Evolutionary conservation across 2,113 vertebrate species (phyloP).

Genomic region (Pheucticus melanocephalus): DNA sequence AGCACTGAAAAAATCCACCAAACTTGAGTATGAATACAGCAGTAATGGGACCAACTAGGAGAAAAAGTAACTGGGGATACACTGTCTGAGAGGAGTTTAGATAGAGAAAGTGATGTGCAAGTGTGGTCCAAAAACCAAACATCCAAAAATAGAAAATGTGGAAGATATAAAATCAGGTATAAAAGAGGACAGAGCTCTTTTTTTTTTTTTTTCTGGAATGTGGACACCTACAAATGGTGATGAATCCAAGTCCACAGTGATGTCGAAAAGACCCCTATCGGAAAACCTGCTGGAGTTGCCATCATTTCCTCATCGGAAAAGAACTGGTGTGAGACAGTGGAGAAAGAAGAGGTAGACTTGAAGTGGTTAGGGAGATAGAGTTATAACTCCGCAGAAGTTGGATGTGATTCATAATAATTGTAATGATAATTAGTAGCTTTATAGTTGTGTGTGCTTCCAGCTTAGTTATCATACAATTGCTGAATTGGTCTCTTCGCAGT

Average conservation of each 20-base stretch:
- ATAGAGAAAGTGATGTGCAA: not conserved
- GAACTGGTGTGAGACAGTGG: not conserved
- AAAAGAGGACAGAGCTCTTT: not conserved
- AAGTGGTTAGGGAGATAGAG: not conserved
- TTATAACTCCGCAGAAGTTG: not conserved
- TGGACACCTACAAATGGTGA: not conserved
- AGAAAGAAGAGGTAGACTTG: not conserved
- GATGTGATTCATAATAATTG: not conserved
- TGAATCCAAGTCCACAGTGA: not conserved
- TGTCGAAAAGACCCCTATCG: rapidly evolving
- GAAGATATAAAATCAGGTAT: not conserved
- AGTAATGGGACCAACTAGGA: not conserved
- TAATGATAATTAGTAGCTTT: not conserved
- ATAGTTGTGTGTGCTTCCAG: not conserved
- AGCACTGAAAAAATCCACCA: not conserved
- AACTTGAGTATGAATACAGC: not conserved
- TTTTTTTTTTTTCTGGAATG: not conserved
- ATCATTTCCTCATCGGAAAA: not conserved
- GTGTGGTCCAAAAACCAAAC: not conserved
- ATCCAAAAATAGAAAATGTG: not conserved
- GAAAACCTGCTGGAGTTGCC: not conserved
- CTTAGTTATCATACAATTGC: not conserved
- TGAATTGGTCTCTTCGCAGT: not conserved
- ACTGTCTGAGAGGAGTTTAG: not conserved
- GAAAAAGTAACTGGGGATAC: not conserved